Evolutionary conservation across 1,140 invertebrate species (phyloP), one percentile per base, ranked within the genome.

Genomic region (Xylocopa sonorina): DNA sequence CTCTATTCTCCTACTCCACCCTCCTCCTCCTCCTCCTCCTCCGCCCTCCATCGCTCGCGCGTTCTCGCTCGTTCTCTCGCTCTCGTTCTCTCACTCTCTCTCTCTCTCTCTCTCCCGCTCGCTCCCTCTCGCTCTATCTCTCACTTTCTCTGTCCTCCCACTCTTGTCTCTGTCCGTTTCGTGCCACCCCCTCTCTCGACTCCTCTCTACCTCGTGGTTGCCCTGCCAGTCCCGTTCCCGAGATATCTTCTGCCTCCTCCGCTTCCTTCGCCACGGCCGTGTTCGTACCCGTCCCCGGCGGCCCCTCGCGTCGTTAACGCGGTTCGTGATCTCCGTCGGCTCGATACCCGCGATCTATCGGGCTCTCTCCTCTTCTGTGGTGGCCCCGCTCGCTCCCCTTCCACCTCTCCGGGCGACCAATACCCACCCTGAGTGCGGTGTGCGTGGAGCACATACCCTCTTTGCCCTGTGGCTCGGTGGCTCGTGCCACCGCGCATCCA

Each of bases 401-500:
- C 51, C 38, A 29, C 46, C 18, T 68, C 66, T 6, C 38, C 51
- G 27, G 1, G 16, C 21, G 14, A 21, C 50, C 27, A 16, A 12
- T 38, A n/a, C 34, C 51, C 41, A 46, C 64, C 53, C 41, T 38
- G 34, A 24, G 29, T 16, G 48, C 7, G 18, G 48, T 38, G 72
- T n/a, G 62, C 60, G 60, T 50, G 63, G 6, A 41, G 75, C 75
- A 18, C 75, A 50, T 67, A 78, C 75, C 75, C 75, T 78, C 75
- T 62, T 55, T 34, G 43, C 66, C 55, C 55, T 71, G 66, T 48
- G 72, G 21, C 72, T 66, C 72, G 72, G 74, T 71, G 75, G 67
- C 55, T 71, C 75, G 75, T 69, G 75, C 66, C 75, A 78, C 55
- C 75, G 75, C 75, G 75, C 75, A 78, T 78, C 75, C 67, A 48